These are phyloP conservation scores for Drosophila pseudoobscura DNA, from an alignment of 1,140 invertebrate species.

Conservation along the genomic window DNA sequence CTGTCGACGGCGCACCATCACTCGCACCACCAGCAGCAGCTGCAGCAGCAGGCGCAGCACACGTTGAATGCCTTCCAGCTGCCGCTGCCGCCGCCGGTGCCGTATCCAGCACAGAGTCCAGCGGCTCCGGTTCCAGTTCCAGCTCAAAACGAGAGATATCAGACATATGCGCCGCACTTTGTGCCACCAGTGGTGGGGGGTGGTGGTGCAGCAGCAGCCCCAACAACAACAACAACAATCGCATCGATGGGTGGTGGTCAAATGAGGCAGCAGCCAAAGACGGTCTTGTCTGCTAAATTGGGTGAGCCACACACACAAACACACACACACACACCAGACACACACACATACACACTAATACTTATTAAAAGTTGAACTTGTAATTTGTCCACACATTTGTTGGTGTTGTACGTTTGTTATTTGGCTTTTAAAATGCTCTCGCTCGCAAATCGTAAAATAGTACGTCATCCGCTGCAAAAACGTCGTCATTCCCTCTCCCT, in stretches of 20 bases:
- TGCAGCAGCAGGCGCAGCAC: slow-evolving; percentile 53
- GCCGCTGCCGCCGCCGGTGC: slow-evolving; percentile 45
- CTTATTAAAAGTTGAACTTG: slow-evolving; percentile 32
- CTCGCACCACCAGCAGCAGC: slow-evolving; percentile 58
- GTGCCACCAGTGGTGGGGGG: slow-evolving; percentile 48
- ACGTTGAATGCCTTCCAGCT: slow-evolving; percentile 55
- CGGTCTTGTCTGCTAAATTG: slow-evolving; percentile 73
- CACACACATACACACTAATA: slow-evolving; percentile 17
- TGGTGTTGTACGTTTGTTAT: slow-evolving; percentile 55
- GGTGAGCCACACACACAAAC: slow-evolving; percentile 69
- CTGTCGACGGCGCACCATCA: slow-evolving; percentile 61
- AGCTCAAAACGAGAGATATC: slow-evolving; percentile 59
- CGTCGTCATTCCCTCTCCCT: no score
- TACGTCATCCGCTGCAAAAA: slow-evolving; percentile 5
- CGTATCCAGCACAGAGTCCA: slow-evolving; percentile 15
- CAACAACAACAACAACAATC: slow-evolving; percentile 31
- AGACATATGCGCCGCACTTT: slow-evolving; percentile 69
- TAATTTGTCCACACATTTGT: slow-evolving; percentile 43
- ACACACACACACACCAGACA: slow-evolving; percentile 10
- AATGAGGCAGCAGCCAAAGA: slow-evolving; percentile 71
- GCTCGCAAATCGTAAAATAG: slow-evolving; percentile 38
- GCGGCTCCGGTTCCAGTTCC: slow-evolving; percentile 9
- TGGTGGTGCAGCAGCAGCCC: slow-evolving; percentile 17
- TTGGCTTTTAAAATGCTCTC: slow-evolving; percentile 18
- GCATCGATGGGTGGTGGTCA: slow-evolving; percentile 55